Conservation (phyloP, 2,113 vertebrate species). For the Thamnophis sirtalis region DNA sequence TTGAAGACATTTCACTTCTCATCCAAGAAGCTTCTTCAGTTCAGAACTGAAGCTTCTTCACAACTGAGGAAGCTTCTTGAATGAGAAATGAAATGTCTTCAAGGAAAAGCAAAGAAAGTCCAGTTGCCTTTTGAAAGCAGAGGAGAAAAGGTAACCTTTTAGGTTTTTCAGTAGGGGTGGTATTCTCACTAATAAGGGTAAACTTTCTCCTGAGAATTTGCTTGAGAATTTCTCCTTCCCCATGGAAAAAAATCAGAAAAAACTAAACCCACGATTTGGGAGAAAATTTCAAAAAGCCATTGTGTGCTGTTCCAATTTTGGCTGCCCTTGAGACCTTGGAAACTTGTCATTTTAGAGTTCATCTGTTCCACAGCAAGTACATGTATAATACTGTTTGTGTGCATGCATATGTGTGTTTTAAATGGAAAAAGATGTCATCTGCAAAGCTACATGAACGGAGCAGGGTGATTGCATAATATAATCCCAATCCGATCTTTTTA, state of each 20-base stretch:
- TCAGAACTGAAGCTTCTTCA: background rate
- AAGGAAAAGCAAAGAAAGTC: background rate
- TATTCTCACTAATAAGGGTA: background rate
- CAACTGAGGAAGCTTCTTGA: background rate
- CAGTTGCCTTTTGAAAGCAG: background rate
- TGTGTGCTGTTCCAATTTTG: background rate
- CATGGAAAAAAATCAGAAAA: background rate
- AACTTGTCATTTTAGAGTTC: background rate
- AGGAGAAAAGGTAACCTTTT: background rate
- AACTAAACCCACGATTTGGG: background rate
- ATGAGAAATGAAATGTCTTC: background rate
- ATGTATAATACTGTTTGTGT: background rate
- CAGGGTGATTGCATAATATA: background rate
- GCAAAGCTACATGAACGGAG: background rate
- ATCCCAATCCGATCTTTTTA: background rate
- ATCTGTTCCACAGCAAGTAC: background rate
- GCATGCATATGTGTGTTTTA: background rate
- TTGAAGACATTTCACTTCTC: background rate
- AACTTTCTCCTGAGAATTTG: background rate
- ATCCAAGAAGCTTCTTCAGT: background rate
- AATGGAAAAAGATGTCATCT: background rate
- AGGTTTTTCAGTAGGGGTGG: background rate
- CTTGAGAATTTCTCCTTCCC: background rate
- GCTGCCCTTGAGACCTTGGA: background rate
- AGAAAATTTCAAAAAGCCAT: background rate